These are phyloP conservation scores for Portunus trituberculatus DNA, from an alignment of 1,140 invertebrate genomes.

Conservation along the genomic window DNA sequence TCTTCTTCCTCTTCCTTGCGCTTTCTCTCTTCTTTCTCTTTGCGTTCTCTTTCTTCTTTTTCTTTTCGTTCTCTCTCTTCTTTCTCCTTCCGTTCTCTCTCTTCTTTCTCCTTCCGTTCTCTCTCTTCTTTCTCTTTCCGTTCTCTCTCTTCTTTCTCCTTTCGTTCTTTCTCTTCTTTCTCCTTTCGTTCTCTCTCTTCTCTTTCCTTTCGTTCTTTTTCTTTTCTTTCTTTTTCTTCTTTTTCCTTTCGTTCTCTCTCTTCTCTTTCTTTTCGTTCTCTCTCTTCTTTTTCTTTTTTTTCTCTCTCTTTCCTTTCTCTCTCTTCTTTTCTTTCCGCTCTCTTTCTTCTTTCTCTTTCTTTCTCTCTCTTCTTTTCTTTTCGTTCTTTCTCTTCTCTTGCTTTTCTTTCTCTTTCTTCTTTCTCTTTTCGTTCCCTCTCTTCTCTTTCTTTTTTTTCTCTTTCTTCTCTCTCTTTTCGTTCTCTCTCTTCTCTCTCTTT, in stretches of 20 bases:
- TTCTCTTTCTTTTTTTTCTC: neutral
- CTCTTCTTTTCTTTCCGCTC: neutral
- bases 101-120: neutral
- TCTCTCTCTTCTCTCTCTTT: neutral
- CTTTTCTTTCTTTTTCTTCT: neutral
- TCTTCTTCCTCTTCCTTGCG: neutral
- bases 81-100: neutral
- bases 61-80: neutral
- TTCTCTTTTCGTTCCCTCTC: slow-evolving; percentile 7
- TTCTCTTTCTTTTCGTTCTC: neutral
- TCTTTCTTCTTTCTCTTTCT: neutral
- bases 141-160: neutral
- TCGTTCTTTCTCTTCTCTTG: neutral
- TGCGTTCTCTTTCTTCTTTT: neutral
- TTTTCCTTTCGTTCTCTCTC: neutral
- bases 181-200: neutral
- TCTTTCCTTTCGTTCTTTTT: neutral
- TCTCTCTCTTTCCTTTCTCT: slow-evolving; percentile 24
- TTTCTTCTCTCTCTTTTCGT: neutral
- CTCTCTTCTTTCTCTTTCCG: neutral
- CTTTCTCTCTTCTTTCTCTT: neutral
- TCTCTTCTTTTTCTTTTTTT: neutral
- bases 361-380: neutral
- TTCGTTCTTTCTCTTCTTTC: neutral
- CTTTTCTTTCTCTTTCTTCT: neutral